Evolutionary conservation across 2,888 invertebrate genomes (phyloP), one percentile per base, ranked within the genome.

Genomic region (Metellina segmentata): DNA sequence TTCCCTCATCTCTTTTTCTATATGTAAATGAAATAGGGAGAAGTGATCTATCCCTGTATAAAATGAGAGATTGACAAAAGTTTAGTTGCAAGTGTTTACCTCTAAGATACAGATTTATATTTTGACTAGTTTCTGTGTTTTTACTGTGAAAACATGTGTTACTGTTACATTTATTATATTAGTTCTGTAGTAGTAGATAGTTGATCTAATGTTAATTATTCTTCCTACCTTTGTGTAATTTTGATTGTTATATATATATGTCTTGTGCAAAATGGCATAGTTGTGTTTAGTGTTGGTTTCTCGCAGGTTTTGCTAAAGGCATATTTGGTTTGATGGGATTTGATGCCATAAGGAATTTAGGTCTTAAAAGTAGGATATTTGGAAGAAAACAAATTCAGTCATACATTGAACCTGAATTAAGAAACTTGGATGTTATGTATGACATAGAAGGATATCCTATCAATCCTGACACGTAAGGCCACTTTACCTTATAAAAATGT

Each of bases 381-480:
- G 34, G 51, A 0, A 85, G 71, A 9, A 81, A 34, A 34, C 51
- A 34, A 51, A 75, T 92, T 7, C 61, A 78, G 53, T 34, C n/a
- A 1, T 92, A 92, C 16, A 19, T 34, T 20, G 89, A 92, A 16
- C 49, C 71, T 9, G 75, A 85, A 52, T 48, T 92, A 6, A 77
- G 61, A 77, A 19, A 72, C 2, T 19, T 52, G 11, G 19, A 71
- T 34, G 89, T 89, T 20, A 7, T 77, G 8, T 89, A 86, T 61
- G 89, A 92, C 53, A n/a, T 51, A 6, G 72, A 92, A 52, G 89
- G 89, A 48, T 89, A 89, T 61, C 92, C 92, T 16, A 82, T 92
- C 20, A 16, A 92, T 81, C 92, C 92, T 34, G 86, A 86, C 7
- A 86, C 85, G 92, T 92, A 89, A 92, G 34, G 34, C 34, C 34